A percentile compares a stretch with the other conserved stretches of the same genome.
Conservation (phyloP, 2,888 invertebrate species). For the Tubiluchus corallicola region DNA sequence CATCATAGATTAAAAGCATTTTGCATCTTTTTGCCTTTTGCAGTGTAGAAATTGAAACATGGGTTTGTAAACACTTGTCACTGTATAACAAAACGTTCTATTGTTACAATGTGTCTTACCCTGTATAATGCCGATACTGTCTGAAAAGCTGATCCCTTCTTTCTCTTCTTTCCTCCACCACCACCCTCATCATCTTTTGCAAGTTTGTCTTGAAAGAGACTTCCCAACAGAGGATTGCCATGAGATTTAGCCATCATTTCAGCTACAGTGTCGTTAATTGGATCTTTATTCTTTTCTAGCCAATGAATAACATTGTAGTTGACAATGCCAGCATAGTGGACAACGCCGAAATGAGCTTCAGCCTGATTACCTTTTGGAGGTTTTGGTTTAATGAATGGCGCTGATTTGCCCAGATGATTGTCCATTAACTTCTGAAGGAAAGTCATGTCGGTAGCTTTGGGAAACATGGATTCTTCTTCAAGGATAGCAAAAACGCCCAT, state of each 20-base stretch:
- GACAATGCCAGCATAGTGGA: conserved; percentile 97
- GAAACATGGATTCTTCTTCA: conserved; percentile 27
- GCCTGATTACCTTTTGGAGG: conserved; percentile 92
- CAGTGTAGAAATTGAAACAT: too few relatives aligned
- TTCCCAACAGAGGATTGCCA: conserved; percentile 56
- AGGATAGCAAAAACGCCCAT: conserved; percentile 26
- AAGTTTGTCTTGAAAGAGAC: conserved; percentile 69
- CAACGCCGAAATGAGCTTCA: conserved; percentile 94
- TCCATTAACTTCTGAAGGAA: conserved; percentile 75
- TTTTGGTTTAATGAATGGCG: conserved; percentile 88
- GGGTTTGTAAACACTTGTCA: too few relatives aligned
- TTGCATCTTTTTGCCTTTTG: too few relatives aligned
- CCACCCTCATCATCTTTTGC: background rate
- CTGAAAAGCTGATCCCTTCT: conserved; percentile 89
- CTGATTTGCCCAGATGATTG: conserved; percentile 97
- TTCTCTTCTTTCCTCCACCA: conserved; percentile 43
- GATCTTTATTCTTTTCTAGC: conserved; percentile 99
- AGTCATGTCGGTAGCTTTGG: conserved; percentile 27
- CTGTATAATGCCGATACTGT: conserved; percentile 68
- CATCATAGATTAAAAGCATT: too few relatives aligned
- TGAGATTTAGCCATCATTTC: conserved; percentile 74
- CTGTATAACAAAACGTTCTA: too few relatives aligned
- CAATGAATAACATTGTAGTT: conserved; percentile 92
- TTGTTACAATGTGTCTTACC: too few relatives aligned
- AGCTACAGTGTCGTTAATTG: conserved; percentile 97